Evolutionary conservation across 2,113 vertebrate species (phyloP).

Genomic region (Hippocampus zosterae): DNA sequence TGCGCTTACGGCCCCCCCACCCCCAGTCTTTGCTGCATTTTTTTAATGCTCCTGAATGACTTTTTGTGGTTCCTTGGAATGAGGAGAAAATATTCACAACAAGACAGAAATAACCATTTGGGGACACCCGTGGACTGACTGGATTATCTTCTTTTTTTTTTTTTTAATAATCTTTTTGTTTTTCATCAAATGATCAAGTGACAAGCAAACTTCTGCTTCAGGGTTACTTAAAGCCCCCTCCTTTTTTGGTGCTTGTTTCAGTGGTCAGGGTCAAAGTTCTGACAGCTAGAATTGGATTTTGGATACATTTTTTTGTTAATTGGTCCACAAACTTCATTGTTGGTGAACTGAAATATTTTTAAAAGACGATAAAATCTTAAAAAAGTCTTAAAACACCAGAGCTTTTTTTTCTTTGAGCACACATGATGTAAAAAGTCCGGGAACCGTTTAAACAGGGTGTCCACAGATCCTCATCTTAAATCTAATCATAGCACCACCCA

Average conservation of each 20-base stretch:
- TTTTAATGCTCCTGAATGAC: constrained; percentile 3
- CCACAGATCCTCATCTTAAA: neutral
- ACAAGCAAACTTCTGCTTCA: neutral
- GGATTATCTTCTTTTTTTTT: constrained; percentile 43
- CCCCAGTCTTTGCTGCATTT: constrained; percentile 35
- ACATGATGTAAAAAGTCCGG: neutral
- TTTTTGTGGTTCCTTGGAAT: constrained; percentile 15
- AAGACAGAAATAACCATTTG: neutral
- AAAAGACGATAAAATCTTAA: neutral
- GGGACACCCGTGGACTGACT: constrained; percentile 30
- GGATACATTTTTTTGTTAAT: too few species aligned
- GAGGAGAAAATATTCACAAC: neutral
- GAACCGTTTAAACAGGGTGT: neutral
- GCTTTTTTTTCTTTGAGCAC: neutral
- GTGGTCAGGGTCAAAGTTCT: constrained; percentile 42
- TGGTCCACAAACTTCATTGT: neutral
- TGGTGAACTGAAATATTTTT: neutral
- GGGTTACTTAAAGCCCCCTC: neutral
- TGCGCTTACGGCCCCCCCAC: constrained; percentile 5
- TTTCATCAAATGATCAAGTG: neutral
- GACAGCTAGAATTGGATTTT: constrained; percentile 29
- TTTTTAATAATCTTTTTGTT: neutral
- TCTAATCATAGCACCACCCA: neutral
- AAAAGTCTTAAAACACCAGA: neutral
- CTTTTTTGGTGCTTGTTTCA: constrained; percentile 39